Evolutionary conservation across 2,797 vertebrate genomes (phyloP), one percentile per base, ranked within the genome.

Genomic region (Moxostoma hubbsi): DNA sequence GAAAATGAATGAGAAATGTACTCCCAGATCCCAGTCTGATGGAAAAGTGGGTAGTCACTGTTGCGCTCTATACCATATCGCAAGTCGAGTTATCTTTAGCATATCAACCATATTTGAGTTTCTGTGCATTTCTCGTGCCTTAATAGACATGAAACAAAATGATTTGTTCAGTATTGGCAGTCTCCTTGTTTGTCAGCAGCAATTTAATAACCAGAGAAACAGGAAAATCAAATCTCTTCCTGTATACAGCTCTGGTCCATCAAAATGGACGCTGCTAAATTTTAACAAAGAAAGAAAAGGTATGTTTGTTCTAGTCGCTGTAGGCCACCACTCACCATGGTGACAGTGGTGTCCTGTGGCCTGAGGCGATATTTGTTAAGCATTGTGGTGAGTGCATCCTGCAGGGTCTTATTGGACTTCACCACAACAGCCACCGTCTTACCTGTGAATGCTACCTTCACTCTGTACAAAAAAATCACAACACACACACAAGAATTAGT

Each of bases 391-490:
- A 99, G 88, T 0, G 95, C 95, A 0, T 99, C 96, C 82, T 93
- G 93, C 85, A 99, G 92, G 1, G 94, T 95, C 92, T 99, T 98
- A 85, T 93, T 96, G 36, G 97, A 95, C 90, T 97, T 99, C 0
- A 89, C 95, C 0, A 94, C 86, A 81, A 99, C 94, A 1, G 92
- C 93, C 50, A 95, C 84, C 1, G 93, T 94, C 62, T 95, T 96
- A 64, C 90, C 95, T 71, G 95, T 90, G 66, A 94, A 93, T 2
- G 88, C 85, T 61, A 95, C 88, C 84, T 98, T 95, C 82, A 99
- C 86, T 70, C 98, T 99, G 90, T 68, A 61, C 70, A 75, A 83
- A 78, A 81, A 83, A 77, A 2, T 36, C 59, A 77, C 9, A 79
- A 18, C 45, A 73, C 11, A 73, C 11, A 76, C 15, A 51, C 11